These are phyloP conservation scores for Drosophila orena DNA, from an alignment of 1,140 invertebrate species.

Conservation along the genomic window DNA sequence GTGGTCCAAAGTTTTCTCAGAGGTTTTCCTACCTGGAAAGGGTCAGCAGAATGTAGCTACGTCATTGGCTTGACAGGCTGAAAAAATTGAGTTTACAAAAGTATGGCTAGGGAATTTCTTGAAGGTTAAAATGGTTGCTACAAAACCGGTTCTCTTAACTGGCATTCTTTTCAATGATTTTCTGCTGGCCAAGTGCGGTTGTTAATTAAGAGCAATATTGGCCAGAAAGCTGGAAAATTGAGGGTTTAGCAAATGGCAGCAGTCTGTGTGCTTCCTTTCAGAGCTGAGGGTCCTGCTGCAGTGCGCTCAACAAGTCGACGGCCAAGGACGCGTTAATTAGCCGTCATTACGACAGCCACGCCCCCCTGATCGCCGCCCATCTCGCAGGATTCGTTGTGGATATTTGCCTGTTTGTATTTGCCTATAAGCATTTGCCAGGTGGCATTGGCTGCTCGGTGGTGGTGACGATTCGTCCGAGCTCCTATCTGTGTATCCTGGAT, in stretches of 20 bases:
- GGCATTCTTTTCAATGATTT: no score
- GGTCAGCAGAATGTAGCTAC: no score
- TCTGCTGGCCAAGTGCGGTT: constrained; percentile 11
- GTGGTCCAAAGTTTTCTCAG: not conserved
- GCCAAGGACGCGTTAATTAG: constrained; percentile 62
- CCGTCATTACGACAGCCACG: constrained; percentile 30
- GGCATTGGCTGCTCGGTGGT: constrained; percentile 23
- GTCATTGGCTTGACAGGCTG: no score
- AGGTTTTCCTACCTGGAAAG: no score
- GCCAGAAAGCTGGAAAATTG: constrained; percentile 4
- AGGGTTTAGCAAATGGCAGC: not conserved
- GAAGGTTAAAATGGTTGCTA: not conserved
- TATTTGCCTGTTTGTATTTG: constrained; percentile 57
- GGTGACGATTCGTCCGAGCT: constrained; percentile 19
- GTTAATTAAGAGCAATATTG: constrained; percentile 58
- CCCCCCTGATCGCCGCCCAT: not conserved
- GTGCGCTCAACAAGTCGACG: constrained; percentile 30
- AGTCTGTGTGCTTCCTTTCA: not conserved
- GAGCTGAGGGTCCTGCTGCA: not conserved
- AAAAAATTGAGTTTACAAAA: no score
- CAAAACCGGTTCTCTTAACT: no score
- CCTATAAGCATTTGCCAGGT: constrained; percentile 54
- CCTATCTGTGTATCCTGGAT: not conserved
- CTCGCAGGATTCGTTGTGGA: constrained; percentile 11
- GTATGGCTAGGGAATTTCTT: no score